phyloP scores from a whole-genome alignment of 2,797 vertebrate genomes.

The Cercopithecus mitis region DNA sequence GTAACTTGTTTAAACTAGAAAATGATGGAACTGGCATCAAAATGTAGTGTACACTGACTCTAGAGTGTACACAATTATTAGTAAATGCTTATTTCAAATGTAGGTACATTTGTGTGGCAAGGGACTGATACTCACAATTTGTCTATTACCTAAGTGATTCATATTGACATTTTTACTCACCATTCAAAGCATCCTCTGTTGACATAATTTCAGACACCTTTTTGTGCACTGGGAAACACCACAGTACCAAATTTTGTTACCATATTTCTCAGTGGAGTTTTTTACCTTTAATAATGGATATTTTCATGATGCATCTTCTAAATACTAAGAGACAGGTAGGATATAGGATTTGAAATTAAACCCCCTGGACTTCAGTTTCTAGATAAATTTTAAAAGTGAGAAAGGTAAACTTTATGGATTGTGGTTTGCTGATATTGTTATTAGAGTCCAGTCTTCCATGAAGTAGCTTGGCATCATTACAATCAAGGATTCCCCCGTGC shows the following conservation, averaged over 20 bases:
- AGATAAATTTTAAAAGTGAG: background rate
- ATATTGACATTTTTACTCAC: background rate
- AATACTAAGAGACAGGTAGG: background rate
- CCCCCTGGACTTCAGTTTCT: slow-evolving; percentile 18
- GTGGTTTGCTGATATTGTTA: background rate
- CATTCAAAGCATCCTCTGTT: background rate
- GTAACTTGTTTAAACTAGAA: background rate
- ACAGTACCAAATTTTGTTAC: background rate
- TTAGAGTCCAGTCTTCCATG: background rate
- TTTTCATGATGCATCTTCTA: background rate
- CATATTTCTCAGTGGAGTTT: background rate
- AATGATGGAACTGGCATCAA: background rate
- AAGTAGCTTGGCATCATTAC: background rate
- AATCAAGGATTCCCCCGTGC: background rate
- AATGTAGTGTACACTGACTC: background rate
- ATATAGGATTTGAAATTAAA: slow-evolving; percentile 23
- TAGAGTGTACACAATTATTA: background rate
- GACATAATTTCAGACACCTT: background rate
- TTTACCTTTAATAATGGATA: slow-evolving; percentile 3
- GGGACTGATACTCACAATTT: background rate
- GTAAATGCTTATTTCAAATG: background rate
- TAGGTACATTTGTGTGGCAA: background rate
- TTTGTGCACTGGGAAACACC: background rate
- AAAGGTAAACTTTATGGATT: background rate
- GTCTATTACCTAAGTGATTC: background rate